Conservation (phyloP, 2,797 vertebrate genomes). For the Macropodus opercularis region DNA sequence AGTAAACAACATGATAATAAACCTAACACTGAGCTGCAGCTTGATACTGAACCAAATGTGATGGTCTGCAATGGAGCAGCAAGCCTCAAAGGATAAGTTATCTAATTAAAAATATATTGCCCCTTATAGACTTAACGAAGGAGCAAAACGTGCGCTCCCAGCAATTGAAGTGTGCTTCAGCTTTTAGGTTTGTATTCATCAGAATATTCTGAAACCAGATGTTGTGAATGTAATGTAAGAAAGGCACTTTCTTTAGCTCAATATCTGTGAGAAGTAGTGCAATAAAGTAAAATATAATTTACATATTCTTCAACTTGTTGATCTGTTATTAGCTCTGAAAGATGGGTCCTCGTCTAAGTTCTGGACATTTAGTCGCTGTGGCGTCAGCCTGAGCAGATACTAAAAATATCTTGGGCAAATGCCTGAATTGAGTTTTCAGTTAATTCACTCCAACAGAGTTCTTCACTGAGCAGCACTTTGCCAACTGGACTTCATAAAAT, state of each 20-base stretch:
- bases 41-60: constrained; percentile 15
- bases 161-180: constrained; percentile 30
- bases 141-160: background rate
- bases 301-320: constrained; percentile 11
- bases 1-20: constrained; percentile 31
- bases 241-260: background rate
- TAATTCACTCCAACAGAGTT: constrained; percentile 65
- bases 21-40: constrained; percentile 11
- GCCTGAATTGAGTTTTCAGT: constrained; percentile 62
- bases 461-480: constrained; percentile 50
- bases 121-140: constrained; percentile 29
- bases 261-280: background rate
- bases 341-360: constrained; percentile 27
- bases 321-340: constrained; percentile 39
- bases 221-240: constrained; percentile 1
- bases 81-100: background rate
- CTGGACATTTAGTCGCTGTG: constrained; percentile 51
- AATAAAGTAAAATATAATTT: constrained; percentile 25
- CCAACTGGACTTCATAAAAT: constrained; percentile 70
- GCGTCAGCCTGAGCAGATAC: constrained; percentile 45
- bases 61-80: constrained; percentile 2
- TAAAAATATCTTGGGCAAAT: constrained; percentile 62
- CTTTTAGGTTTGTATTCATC: constrained; percentile 38
- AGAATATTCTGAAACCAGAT: constrained; percentile 4
- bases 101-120: constrained; percentile 28